These are phyloP conservation scores for Agrochola lychnidis DNA, from an alignment of 2,888 invertebrate genomes.

Conservation along the genomic window DNA sequence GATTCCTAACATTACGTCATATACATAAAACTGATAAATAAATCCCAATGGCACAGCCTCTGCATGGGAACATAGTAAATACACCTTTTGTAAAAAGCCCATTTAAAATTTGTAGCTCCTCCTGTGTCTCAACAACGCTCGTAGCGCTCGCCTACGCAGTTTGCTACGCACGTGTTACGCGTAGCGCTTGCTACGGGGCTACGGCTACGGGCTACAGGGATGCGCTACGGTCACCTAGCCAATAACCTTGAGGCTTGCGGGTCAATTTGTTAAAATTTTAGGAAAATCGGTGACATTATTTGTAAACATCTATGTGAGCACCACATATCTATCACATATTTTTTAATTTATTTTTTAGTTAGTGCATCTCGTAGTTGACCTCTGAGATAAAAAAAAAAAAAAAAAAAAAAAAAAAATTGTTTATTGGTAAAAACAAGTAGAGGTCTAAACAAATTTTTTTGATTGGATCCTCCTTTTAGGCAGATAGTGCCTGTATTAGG, in stretches of 20 bases:
- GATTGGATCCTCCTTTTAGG: too few relatives aligned
- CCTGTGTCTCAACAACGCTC: neutral
- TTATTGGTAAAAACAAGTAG: too few relatives aligned
- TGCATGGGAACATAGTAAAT: neutral
- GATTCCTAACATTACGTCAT: too few relatives aligned
- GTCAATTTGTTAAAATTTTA: neutral
- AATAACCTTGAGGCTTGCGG: neutral
- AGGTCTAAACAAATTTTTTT: too few relatives aligned
- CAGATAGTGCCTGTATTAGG: too few relatives aligned
- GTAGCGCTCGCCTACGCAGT: slow-evolving; percentile 9
- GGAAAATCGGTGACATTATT: neutral
- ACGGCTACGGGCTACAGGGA: slow-evolving; percentile 28
- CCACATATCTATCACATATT: neutral
- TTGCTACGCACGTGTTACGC: slow-evolving; percentile 18
- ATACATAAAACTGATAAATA: neutral
- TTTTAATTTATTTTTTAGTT: too few relatives aligned
- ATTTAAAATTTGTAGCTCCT: neutral
- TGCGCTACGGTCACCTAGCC: slow-evolving; percentile 1
- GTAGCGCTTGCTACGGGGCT: slow-evolving; percentile 25
- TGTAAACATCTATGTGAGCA: neutral
- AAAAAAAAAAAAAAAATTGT: too few relatives aligned
- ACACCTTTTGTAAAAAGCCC: neutral
- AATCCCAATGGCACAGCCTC: neutral
- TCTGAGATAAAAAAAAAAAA: too few relatives aligned
- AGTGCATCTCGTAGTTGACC: too few relatives aligned